Base-by-base conservation (phyloP, 2,888 invertebrate genomes). In the Ashinkailepas kermadecensis region DNA sequence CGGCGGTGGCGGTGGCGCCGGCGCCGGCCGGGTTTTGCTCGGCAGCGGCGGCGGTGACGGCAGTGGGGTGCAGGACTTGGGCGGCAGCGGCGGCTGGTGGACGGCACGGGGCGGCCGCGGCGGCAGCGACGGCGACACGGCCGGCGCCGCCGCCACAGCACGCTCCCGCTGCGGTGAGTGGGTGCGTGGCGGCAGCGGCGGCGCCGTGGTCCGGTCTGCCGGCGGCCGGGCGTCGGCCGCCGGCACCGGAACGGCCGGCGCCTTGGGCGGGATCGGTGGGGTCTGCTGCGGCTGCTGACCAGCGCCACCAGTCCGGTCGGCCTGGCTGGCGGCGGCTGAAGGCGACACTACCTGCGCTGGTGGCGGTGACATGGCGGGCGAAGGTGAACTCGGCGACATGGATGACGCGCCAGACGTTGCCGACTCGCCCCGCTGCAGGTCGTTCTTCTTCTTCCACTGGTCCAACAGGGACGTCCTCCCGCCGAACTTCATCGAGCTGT, bases 391-490 rank as follows among this genome's bases (percentile, higher is more conserved):
- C 6, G 11, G 11, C 23, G 58, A 15, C 79, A 12, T 11, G 13
- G 58, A 1, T 23, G 57, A 23, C 21, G 6, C 78, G 1, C 12
- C 58, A 1, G 79, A 56, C 23, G n/a, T 21, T 9, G 25, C 58
- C n/a, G 23, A 13, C 23, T n/a, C 79, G 0, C n/a, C 21, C 10
- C 57, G 56, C 23, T 58, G 58, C 9, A 3, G 23, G 13, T 59
- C 79, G 15, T 58, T 57, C 58, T 57, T 58, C 58, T 79, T 79
- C 58, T 79, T 79, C 79, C 79, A 79, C 79, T 79, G 79, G 21
- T 79, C 79, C 13, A 79, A 13, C 58, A 79, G 58, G 12, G 79
- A 79, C 7, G 79, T 79, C 7, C 58, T 23, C 1, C 79, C 79
- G n/a, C 15, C 58, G 15, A 79, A 79, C 23, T 79, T 58, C 6